A percentile compares a stretch with the other conserved stretches of the same genome.
Evolutionary conservation across 2,888 invertebrate species (phyloP).

Genomic region (Drosophila tanythrix): DNA sequence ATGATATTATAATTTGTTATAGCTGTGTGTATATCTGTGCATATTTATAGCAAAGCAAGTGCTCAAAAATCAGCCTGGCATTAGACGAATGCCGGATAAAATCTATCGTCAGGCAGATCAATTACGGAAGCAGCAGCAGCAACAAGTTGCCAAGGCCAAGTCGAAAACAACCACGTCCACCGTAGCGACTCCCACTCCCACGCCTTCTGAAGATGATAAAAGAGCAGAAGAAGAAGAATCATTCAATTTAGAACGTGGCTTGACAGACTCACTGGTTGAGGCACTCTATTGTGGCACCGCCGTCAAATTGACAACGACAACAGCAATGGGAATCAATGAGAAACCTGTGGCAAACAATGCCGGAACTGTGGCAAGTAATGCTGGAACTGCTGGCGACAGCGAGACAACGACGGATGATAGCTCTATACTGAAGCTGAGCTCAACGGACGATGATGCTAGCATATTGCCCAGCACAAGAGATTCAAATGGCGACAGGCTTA

Average conservation of each 20-base stretch:
- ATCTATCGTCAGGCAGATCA: slow-evolving; percentile 65
- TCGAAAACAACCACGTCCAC: slow-evolving; percentile 49
- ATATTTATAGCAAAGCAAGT: slow-evolving; percentile 82
- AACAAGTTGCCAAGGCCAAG: slow-evolving; percentile 55
- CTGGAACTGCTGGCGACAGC: slow-evolving; percentile 27
- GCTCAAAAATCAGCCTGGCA: slow-evolving; percentile 84
- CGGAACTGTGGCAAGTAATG: slow-evolving; percentile 7
- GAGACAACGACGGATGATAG: slow-evolving; percentile 60
- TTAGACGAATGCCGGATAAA: slow-evolving; percentile 81
- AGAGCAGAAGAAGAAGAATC: slow-evolving; percentile 67
- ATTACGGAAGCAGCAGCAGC: slow-evolving; percentile 56
- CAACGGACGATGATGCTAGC: slow-evolving; percentile 64
- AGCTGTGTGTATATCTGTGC: slow-evolving; percentile 26
- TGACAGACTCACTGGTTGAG: slow-evolving; percentile 82
- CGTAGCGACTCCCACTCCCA: slow-evolving; percentile 27
- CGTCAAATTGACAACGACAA: slow-evolving; percentile 39
- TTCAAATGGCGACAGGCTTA: slow-evolving; percentile 50
- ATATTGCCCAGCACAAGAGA: slow-evolving; percentile 63
- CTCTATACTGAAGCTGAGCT: slow-evolving; percentile 74
- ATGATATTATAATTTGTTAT: slow-evolving; percentile 14
- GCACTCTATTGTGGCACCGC: slow-evolving; percentile 80
- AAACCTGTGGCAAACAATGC: slow-evolving; percentile 18
- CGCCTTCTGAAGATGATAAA: slow-evolving; percentile 51
- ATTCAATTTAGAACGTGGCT: slow-evolving; percentile 73
- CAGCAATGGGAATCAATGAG: slow-evolving; percentile 13